Percentiles rank a stretch among this genome's conserved stretches.
phyloP scores from a whole-genome alignment of 2,797 vertebrate species.

The Microctenopoma stevenorrisi region DNA sequence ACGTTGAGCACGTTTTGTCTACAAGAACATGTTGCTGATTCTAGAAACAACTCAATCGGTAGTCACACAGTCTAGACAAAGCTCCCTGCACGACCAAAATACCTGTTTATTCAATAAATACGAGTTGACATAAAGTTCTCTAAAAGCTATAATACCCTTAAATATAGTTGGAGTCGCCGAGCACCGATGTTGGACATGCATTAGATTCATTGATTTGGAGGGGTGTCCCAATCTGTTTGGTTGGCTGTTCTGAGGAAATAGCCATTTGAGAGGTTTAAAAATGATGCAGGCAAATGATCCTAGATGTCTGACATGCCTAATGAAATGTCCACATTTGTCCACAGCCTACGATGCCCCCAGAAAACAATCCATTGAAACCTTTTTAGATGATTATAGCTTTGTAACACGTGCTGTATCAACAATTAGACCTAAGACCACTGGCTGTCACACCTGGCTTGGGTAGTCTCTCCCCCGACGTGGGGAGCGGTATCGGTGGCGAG shows the following conservation, averaged over 20 bases:
- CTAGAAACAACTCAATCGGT: background rate
- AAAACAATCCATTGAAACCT: background rate
- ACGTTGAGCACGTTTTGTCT: slow-evolving; percentile 3
- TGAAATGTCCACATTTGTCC: background rate
- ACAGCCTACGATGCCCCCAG: background rate
- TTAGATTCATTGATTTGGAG: too few species aligned
- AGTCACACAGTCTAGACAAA: background rate
- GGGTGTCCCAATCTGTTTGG: background rate
- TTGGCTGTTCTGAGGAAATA: background rate
- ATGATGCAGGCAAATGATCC: background rate
- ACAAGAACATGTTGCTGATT: background rate
- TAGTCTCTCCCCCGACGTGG: slow-evolving; percentile 86
- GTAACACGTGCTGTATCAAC: background rate
- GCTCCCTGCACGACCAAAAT: background rate
- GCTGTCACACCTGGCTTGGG: slow-evolving; percentile 84
- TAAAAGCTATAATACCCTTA: background rate
- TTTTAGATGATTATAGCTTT: background rate
- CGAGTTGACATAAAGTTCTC: background rate
- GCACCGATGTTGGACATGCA: too few species aligned
- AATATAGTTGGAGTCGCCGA: background rate
- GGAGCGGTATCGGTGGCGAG: slow-evolving; percentile 65
- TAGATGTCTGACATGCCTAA: background rate
- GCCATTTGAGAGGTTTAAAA: background rate
- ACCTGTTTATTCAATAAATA: background rate
- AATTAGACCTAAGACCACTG: background rate